These are phyloP conservation scores for Fopius arisanus DNA, from an alignment of 1,140 invertebrate genomes.

Conservation along the genomic window DNA sequence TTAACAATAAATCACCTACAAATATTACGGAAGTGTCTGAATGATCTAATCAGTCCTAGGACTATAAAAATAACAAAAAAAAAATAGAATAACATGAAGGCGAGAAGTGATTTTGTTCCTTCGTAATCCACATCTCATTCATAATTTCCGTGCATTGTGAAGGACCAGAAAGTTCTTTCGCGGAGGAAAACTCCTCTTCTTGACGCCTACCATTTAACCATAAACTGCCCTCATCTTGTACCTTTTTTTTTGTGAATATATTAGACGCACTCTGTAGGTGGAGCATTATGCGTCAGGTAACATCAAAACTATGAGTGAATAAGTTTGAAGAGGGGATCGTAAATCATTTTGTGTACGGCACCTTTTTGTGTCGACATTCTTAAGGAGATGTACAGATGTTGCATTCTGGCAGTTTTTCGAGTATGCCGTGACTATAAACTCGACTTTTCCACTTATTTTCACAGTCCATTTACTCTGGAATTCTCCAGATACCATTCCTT, in stretches of 20 bases:
- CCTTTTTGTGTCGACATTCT: not conserved
- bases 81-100: too few species aligned
- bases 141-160: too few species aligned
- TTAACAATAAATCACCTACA: too few species aligned
- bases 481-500: not conserved
- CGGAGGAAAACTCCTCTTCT: too few species aligned
- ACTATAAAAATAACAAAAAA: too few species aligned
- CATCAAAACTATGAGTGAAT: constrained; percentile 47
- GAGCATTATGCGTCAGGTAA: constrained; percentile 38
- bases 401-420: not conserved
- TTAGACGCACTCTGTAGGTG: not conserved
- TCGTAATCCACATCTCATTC: too few species aligned
- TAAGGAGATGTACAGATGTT: not conserved
- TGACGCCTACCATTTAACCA: not conserved
- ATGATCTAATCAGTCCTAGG: too few species aligned
- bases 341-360: constrained; percentile 37
- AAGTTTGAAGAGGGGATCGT: constrained; percentile 38
- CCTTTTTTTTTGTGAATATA: not conserved
- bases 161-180: too few species aligned
- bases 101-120: too few species aligned
- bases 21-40: too few species aligned
- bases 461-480: not conserved
- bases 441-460: not conserved
- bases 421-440: not conserved
- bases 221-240: not conserved